Evolutionary conservation across 2,797 vertebrate genomes (phyloP).

Genomic region (Urophycis tenuis): DNA sequence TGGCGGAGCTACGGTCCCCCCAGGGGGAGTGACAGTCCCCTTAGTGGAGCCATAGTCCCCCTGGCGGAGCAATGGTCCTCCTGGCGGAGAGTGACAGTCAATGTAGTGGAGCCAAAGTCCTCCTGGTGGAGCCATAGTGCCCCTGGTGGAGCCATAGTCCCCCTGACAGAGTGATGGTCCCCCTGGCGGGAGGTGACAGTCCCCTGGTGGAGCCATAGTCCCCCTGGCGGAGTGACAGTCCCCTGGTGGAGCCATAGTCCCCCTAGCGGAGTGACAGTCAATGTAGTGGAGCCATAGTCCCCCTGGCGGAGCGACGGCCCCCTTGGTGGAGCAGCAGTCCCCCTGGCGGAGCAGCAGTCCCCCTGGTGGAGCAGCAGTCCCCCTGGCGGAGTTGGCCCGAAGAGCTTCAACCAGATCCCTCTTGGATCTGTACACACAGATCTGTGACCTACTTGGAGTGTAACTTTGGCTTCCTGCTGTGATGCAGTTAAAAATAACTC

Average conservation of each 20-base stretch:
- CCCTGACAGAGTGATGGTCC: not conserved
- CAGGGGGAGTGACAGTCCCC: not conserved
- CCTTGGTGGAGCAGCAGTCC: not conserved
- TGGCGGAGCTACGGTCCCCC: not conserved
- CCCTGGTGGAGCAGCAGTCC: not conserved
- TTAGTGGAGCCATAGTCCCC: not conserved
- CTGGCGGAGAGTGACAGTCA: too few relatives aligned
- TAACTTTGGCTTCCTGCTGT: constrained; percentile 47
- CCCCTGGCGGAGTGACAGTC: not conserved
- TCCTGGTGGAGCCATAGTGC: not conserved
- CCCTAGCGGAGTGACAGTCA: not conserved
- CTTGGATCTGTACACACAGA: constrained; percentile 12
- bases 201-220: not conserved
- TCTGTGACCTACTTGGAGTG: constrained; percentile 60
- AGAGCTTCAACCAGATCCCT: not conserved
- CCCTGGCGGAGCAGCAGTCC: not conserved
- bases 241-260: not conserved
- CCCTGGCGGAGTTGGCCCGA: not conserved
- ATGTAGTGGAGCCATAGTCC: not conserved
- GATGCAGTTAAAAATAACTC: constrained; percentile 54
- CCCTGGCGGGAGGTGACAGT: not conserved
- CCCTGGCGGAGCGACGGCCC: not conserved
- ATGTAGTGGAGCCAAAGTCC: not conserved
- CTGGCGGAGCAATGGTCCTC: too few relatives aligned
- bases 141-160: not conserved